phyloP scores from a whole-genome alignment of 2,797 vertebrate species.

The Myotis pilosus region DNA sequence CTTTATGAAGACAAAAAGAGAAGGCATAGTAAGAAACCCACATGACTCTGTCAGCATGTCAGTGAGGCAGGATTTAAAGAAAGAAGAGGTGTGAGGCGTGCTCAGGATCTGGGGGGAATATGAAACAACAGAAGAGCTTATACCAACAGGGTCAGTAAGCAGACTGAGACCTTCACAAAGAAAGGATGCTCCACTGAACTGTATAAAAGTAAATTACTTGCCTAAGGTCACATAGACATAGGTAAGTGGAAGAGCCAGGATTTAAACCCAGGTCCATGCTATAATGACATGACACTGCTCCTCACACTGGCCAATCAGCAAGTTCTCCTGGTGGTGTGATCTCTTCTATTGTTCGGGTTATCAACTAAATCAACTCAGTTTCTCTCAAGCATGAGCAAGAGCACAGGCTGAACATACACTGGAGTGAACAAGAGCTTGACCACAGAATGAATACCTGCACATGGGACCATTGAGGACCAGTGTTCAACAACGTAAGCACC shows the following conservation, averaged over 20 bases:
- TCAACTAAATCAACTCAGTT: neutral
- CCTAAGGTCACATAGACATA: neutral
- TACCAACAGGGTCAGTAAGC: neutral
- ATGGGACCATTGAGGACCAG: neutral
- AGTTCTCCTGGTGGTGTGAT: too few relatives aligned
- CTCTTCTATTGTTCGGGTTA: neutral
- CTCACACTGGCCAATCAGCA: neutral
- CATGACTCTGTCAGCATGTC: neutral
- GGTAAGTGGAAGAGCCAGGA: neutral
- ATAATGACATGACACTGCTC: neutral
- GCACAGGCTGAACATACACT: neutral
- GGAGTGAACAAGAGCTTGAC: neutral
- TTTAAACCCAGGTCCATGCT: neutral
- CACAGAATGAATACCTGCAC: rapidly evolving
- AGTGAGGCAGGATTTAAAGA: neutral
- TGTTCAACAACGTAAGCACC: neutral
- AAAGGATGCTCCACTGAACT: neutral
- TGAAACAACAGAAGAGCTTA: neutral
- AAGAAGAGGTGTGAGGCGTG: neutral
- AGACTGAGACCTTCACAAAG: neutral
- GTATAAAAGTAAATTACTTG: neutral
- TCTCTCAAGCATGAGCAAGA: neutral
- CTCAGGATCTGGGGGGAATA: neutral
- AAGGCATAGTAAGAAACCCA: neutral
- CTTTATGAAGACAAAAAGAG: neutral